phyloP scores from a whole-genome alignment of 2,797 vertebrate species.

The Sebastes cheni region DNA sequence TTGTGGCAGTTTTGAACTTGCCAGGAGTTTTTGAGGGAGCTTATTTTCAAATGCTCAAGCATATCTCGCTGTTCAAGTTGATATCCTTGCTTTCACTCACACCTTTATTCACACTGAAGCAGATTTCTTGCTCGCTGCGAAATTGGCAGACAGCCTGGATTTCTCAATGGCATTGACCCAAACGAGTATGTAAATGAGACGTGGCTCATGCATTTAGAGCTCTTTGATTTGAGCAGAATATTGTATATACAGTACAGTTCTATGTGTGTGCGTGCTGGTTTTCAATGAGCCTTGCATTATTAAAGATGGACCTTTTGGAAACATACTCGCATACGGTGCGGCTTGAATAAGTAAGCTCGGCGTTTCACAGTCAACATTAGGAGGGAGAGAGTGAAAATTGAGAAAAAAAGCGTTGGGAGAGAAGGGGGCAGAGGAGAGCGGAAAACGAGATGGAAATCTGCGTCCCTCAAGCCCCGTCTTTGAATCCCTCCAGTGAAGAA shows the following conservation, averaged over 20 bases:
- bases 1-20: conserved; percentile 40
- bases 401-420: conserved; percentile 16
- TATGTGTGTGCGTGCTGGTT: conserved; percentile 3
- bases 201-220: conserved; percentile 49
- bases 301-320: conserved; percentile 25
- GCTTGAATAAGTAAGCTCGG: not conserved
- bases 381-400: conserved; percentile 28
- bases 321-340: not conserved
- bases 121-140: conserved; percentile 51
- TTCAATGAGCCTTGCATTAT: conserved; percentile 37
- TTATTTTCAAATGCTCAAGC: conserved; percentile 50
- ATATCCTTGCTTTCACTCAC: conserved; percentile 60
- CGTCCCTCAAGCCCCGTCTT: conserved; percentile 66
- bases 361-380: conserved; percentile 28
- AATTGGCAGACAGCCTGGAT: conserved; percentile 62
- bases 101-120: conserved; percentile 63
- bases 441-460: conserved; percentile 75
- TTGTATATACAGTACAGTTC: conserved; percentile 34
- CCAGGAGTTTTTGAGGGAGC: conserved; percentile 44
- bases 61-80: conserved; percentile 43
- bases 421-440: conserved; percentile 33
- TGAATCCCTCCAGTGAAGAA: conserved; percentile 72
- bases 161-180: conserved; percentile 58
- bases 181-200: conserved; percentile 66
- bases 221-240: conserved; percentile 57